phyloP scores from a whole-genome alignment of 2,113 vertebrate species.

The Pseudopodoces humilis region DNA sequence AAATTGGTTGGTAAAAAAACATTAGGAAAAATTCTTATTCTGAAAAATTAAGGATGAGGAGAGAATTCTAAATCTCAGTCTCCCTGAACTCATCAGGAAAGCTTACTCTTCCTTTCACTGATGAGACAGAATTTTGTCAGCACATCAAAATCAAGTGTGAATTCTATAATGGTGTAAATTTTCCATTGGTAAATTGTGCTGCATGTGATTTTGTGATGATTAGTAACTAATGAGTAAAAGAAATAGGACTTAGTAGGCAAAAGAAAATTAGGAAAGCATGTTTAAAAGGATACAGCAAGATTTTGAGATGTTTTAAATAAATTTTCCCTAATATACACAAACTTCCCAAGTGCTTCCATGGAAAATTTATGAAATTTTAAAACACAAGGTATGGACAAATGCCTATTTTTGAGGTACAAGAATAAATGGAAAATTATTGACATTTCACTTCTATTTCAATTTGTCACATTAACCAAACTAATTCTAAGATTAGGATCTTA shows the following conservation, averaged over 20 bases:
- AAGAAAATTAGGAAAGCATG: neutral
- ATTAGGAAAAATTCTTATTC: neutral
- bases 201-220: neutral
- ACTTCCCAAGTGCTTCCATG: neutral
- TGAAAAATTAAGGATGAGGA: neutral
- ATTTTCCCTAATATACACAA: neutral
- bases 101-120: neutral
- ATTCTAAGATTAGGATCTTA: neutral
- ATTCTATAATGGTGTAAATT: neutral
- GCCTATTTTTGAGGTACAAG: neutral
- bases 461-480: neutral
- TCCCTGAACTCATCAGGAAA: neutral
- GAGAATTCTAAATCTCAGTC: neutral
- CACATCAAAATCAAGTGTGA: neutral
- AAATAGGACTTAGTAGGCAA: neutral
- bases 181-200: neutral
- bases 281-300: neutral
- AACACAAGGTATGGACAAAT: neutral
- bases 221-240: neutral
- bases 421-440: neutral
- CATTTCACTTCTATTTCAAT: neutral
- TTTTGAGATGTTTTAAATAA: neutral
- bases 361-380: neutral
- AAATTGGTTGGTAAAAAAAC: neutral
- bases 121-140: neutral